Evolutionary conservation across 2,797 vertebrate genomes (phyloP).

Genomic region (Amphiprion clarkii): DNA sequence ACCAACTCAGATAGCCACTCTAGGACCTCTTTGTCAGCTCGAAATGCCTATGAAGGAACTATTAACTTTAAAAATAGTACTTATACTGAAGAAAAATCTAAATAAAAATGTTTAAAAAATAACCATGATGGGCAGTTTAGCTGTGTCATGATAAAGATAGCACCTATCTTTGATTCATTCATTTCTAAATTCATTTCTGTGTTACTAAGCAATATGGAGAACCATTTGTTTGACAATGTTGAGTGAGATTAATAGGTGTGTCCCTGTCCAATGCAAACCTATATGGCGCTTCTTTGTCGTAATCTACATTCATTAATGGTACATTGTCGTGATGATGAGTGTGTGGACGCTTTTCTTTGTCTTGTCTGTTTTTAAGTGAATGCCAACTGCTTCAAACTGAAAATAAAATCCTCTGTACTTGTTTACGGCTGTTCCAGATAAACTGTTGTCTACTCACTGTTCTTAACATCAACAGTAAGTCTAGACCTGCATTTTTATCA

Average conservation of each 20-base stretch:
- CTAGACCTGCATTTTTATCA: slow-evolving; percentile 78
- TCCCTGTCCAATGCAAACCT: slow-evolving; percentile 95
- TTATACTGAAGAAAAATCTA: slow-evolving; percentile 81
- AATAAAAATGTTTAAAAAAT: slow-evolving; percentile 77
- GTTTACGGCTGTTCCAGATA: slow-evolving; percentile 84
- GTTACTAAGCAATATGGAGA: slow-evolving; percentile 99
- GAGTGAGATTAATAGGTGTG: slow-evolving; percentile 95
- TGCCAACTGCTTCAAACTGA: slow-evolving; percentile 93
- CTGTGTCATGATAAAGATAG: slow-evolving; percentile 95
- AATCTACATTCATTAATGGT: slow-evolving; percentile 94
- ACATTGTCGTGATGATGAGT: slow-evolving; percentile 93
- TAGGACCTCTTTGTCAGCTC: slow-evolving; percentile 97
- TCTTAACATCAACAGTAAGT: slow-evolving; percentile 79
- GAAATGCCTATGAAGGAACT: slow-evolving; percentile 94
- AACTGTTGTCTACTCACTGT: slow-evolving; percentile 88
- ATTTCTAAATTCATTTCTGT: slow-evolving; percentile 96
- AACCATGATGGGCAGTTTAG: slow-evolving; percentile 94
- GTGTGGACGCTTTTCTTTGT: slow-evolving; percentile 91
- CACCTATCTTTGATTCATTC: slow-evolving; percentile 91
- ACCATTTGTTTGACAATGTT: slow-evolving; percentile 97
- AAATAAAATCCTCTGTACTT: slow-evolving; percentile 90
- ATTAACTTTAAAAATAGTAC: slow-evolving; percentile 90
- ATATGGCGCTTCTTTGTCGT: slow-evolving; percentile 96
- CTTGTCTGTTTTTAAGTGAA: slow-evolving; percentile 93
- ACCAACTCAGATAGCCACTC: slow-evolving; percentile 97